Evolutionary conservation across 2,888 invertebrate species (phyloP), one percentile per base, ranked within the genome.

Genomic region (Mellilla xanthometata): DNA sequence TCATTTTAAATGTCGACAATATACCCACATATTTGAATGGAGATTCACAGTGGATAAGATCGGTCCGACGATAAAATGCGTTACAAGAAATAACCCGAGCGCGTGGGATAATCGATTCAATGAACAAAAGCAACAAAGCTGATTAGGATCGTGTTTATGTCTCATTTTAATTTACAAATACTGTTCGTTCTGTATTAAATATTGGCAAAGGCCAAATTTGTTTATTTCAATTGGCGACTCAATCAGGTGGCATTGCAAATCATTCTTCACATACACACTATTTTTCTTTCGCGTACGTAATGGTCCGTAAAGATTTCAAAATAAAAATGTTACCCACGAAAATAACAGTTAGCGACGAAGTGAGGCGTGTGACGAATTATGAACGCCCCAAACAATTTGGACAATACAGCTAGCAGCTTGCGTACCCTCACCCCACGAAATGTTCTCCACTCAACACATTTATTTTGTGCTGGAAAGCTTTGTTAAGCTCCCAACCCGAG

Each of bases 101-200:
- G 76, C 74, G 76, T 80, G 76, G 78, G 77, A 74, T 81, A 77
- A 82, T 75, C 68, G 71, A 77, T 76, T 75, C 74, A 73, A 72
- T 72, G 69, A 72, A 81, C 75, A 76, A 77, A 77, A 73, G 69
- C 66, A 65, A 64, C 63, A 64, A 57, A 59, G 60, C 51, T 60
- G 75, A 76, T 78, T 69, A 68, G 52, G 58, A 72, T 73, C 72
- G 57, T 62, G 62, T 69, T 72, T 72, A 70, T 65, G 66, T 70
- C 69, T 71, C 55, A 67, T 62, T 68, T 60, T 57, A 60, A 62
- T 64, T 64, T 61, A 54, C 52, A 61, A 63, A 46, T 54, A 55
- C 56, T 57, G 54, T 47, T 54, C 45, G 50, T n/a, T n/a, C n/a
- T n/a, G n/a, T n/a, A n/a, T n/a, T n/a, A 19, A 19, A 5, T 43